Conservation (phyloP, 2,888 invertebrate species). For the Coelopa pilipes region DNA sequence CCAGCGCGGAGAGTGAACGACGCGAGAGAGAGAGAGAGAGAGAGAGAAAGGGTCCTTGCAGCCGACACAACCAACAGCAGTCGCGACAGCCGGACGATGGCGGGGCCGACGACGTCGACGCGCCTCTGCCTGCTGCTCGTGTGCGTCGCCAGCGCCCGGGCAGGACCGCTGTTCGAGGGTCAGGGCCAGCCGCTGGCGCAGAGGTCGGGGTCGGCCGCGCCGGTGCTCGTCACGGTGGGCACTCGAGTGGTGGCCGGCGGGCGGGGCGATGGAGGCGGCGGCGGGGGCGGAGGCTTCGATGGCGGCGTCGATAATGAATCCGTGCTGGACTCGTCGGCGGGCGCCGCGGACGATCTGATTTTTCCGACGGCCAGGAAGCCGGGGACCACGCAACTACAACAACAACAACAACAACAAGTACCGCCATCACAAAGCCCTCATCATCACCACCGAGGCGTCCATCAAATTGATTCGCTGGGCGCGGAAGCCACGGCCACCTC, state of each 20-base stretch:
- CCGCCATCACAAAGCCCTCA: background rate
- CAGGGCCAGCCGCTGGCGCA: slow-evolving; percentile 46
- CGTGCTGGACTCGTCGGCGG: slow-evolving; percentile 35
- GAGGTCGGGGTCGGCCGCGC: slow-evolving; percentile 37
- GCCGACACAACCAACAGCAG: background rate
- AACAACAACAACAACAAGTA: slow-evolving; percentile 37
- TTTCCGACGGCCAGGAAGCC: slow-evolving; percentile 51
- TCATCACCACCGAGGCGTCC: slow-evolving; percentile 22
- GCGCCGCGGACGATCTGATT: slow-evolving; percentile 57
- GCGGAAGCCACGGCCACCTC: slow-evolving; percentile 39
- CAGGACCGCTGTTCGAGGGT: slow-evolving; percentile 3
- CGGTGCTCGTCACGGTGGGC: slow-evolving; percentile 43
- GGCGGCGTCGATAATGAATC: slow-evolving; percentile 44
- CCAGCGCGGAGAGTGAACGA: slow-evolving; percentile 8
- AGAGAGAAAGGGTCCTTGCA: background rate
- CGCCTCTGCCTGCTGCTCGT: background rate
- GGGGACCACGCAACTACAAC: slow-evolving; percentile 32
- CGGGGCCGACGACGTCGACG: background rate
- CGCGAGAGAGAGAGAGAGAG: background rate
- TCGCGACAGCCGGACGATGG: background rate
- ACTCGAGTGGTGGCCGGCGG: slow-evolving; percentile 32
- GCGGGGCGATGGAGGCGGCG: background rate
- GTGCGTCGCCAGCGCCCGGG: slow-evolving; percentile 23
- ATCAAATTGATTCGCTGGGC: slow-evolving; percentile 45
- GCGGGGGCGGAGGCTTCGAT: background rate